Percentiles rank a stretch among this genome's conserved stretches.
Conservation (phyloP, 2,113 vertebrate genomes). For the Galbula dea region DNA sequence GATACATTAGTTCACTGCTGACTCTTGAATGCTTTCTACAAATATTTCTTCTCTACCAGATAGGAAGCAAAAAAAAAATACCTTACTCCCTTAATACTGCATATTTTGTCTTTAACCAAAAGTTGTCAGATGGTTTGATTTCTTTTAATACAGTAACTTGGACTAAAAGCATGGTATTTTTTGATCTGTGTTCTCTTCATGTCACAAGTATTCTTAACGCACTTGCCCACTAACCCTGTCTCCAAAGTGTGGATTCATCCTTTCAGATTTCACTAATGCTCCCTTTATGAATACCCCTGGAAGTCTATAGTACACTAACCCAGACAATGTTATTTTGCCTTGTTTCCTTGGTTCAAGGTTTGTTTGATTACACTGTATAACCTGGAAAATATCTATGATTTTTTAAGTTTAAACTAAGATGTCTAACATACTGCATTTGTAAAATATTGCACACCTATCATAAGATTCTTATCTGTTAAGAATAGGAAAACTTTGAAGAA, state of each 20-base stretch:
- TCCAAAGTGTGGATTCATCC: not conserved
- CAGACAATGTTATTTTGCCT: not conserved
- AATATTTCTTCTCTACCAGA: not conserved
- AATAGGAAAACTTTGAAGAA: not conserved
- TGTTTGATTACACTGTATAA: fast-evolving
- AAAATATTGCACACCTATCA: not conserved
- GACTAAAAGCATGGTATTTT: not conserved
- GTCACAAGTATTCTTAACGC: not conserved
- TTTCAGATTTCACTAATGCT: not conserved
- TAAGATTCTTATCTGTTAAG: not conserved
- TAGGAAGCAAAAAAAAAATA: not conserved
- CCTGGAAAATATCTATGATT: not conserved
- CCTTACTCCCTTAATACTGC: not conserved
- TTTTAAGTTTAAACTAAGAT: not conserved
- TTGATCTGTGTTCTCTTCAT: not conserved
- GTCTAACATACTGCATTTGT: not conserved
- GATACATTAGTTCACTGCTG: not conserved
- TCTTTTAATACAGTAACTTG: not conserved
- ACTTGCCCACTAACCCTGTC: not conserved
- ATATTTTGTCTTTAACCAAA: not conserved
- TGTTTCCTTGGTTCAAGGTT: not conserved
- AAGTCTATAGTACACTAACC: not conserved
- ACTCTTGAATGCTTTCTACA: not conserved
- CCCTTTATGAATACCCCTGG: not conserved
- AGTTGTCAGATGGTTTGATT: not conserved